A percentile compares a stretch with the other conserved stretches of the same genome.
phyloP scores from a whole-genome alignment of 1,140 invertebrate species.

The Ceratina calcarata region DNA sequence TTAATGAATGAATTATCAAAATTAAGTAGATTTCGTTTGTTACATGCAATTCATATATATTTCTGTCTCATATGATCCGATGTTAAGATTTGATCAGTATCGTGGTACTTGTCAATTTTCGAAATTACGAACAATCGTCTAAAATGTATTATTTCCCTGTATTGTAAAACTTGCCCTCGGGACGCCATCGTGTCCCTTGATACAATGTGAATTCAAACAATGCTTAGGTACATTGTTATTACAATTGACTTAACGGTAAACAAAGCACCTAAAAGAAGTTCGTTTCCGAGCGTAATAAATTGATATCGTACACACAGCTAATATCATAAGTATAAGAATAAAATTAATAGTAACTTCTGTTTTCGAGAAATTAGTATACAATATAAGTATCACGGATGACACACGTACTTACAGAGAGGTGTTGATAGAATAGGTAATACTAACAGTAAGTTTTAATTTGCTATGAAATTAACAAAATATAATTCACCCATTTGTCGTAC shows the following conservation, averaged over 20 bases:
- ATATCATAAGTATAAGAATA: conserved; percentile 25
- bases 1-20: too few relatives aligned
- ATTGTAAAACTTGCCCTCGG: too few relatives aligned
- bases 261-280: too few relatives aligned
- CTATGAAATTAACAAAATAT: conserved; percentile 49
- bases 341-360: conserved; percentile 22
- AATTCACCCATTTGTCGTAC: conserved; percentile 29
- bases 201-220: conserved; percentile 1
- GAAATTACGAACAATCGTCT: not conserved
- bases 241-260: too few relatives aligned
- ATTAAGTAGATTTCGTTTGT: too few relatives aligned
- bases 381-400: conserved; percentile 30
- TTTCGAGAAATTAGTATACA: conserved; percentile 15
- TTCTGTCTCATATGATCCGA: too few relatives aligned
- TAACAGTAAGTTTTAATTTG: conserved; percentile 40
- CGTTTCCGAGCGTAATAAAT: not conserved
- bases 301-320: conserved; percentile 14
- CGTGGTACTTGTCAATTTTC: not conserved
- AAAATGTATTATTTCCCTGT: conserved; percentile 18
- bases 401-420: conserved; percentile 21
- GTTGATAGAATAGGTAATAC: conserved; percentile 27
- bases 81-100: not conserved
- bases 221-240: not conserved
- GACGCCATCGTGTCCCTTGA: too few relatives aligned
- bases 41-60: too few relatives aligned